These are phyloP conservation scores for Eupithecia subfuscata DNA, from an alignment of 2,888 invertebrate genomes.

Conservation along the genomic window DNA sequence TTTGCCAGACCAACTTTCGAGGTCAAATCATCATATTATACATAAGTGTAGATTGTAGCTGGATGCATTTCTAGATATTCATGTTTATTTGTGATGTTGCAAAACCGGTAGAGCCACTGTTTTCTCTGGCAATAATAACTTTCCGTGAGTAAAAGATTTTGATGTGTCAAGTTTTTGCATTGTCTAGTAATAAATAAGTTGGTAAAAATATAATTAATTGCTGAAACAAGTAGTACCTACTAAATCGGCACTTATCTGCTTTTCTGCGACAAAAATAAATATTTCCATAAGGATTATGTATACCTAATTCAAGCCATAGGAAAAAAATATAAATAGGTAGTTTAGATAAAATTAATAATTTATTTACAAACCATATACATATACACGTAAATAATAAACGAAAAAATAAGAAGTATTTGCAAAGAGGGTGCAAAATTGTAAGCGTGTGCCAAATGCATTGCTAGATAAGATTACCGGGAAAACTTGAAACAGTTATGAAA, in stretches of 20 bases:
- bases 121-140: constrained; percentile 24
- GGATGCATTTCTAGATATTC: not conserved
- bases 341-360: not conserved
- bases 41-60: not conserved
- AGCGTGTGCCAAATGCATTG: not conserved
- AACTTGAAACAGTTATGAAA: not conserved
- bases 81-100: constrained; percentile 20
- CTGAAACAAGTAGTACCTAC: not conserved
- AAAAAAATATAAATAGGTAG: not conserved
- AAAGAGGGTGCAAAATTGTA: not conserved
- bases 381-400: not conserved
- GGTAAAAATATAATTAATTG: not conserved
- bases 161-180: not conserved
- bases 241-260: not conserved
- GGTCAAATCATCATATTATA: not conserved
- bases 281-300: not conserved
- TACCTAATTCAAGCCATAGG: not conserved
- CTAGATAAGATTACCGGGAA: not conserved
- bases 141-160: constrained; percentile 10
- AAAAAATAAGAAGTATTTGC: not conserved
- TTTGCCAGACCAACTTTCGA: not conserved
- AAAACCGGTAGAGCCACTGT: constrained; percentile 18
- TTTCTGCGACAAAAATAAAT: not conserved
- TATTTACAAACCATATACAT: not conserved
- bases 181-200: not conserved